Base-by-base conservation (phyloP, 2,113 vertebrate species). In the Neotoma lepida region DNA sequence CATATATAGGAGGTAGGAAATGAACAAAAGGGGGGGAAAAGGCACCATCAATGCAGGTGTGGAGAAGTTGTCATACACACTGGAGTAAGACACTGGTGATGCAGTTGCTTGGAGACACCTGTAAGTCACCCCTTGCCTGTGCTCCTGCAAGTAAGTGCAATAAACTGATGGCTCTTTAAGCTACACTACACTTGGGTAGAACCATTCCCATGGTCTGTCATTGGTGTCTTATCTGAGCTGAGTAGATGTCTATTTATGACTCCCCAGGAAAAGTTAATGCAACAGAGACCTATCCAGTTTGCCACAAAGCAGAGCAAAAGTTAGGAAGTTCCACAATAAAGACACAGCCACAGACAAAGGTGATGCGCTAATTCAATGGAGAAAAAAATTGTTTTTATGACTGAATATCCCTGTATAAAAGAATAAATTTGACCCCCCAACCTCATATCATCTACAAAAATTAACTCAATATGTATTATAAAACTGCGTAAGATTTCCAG, bases 311-410 rank as follows among this genome's bases (percentile, higher is more conserved):
- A 70, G 94, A 44, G 26, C 39, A 82, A 93, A 71, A 70, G 84
- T 49, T 91, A n/a, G 33, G 85, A 94, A 95, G 46, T 66, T 89
- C 70, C 73, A 39, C 66, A 51, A 66, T 71, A 82, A 89, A 89
- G 28, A 86, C 46, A 82, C 6, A 66, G 88, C 9, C 22, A n/a
- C 39, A 88, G 54, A 70, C 26, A 89, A 80, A 33, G 22, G 6
- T 82, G n/a, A 35, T 76, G 73, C 91, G 17, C 51, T 90, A 74
- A 86, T 88, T 63, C 51, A 88, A 0, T 18, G 61, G 30, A 73
- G 54, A 85, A 96, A 54, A 12, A 78, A 87, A 6, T 14, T 88
- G 15, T 85, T 33, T 94, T 90, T 86, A 71, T 64, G 82, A 82
- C 8, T 63, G 49, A 54, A 73, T 73, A 41, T 49, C 28, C 49